Percentiles rank a stretch among this genome's conserved stretches.
These are phyloP conservation scores for Campoletis sonorensis DNA, from an alignment of 1,140 invertebrate genomes.

Conservation along the genomic window DNA sequence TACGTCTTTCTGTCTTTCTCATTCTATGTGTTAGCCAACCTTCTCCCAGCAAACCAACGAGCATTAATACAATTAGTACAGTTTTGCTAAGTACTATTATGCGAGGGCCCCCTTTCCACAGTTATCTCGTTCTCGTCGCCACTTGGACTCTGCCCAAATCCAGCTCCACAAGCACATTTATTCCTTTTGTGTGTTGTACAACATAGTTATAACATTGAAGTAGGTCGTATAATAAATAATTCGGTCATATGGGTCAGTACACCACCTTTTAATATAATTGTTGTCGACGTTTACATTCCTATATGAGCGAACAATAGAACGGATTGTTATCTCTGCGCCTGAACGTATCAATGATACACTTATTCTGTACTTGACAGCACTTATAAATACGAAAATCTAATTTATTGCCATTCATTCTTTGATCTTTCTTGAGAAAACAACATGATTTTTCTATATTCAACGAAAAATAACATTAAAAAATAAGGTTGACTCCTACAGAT, in stretches of 20 bases:
- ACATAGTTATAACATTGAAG: constrained; percentile 7
- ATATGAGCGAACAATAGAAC: neutral
- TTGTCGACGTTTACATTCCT: constrained; percentile 1
- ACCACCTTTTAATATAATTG: constrained; percentile 33
- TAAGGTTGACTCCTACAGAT: too few relatives aligned
- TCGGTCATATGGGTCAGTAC: constrained; percentile 6
- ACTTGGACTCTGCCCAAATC: constrained; percentile 71
- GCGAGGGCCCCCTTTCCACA: constrained; percentile 49
- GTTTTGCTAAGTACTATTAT: constrained; percentile 72
- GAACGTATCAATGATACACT: constrained; percentile 1
- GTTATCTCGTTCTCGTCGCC: constrained; percentile 45
- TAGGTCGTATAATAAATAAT: constrained; percentile 23
- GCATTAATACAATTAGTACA: constrained; percentile 75
- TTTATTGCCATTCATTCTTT: too few relatives aligned
- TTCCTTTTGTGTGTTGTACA: neutral
- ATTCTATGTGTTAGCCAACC: constrained; percentile 41
- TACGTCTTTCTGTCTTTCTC: neutral
- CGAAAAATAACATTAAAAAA: too few relatives aligned
- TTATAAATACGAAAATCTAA: too few relatives aligned
- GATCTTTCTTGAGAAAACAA: too few relatives aligned
- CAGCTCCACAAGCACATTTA: neutral
- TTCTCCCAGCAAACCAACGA: constrained; percentile 68
- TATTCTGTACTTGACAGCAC: neutral
- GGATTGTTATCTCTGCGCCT: neutral
- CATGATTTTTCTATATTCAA: too few relatives aligned